Conservation (phyloP, 2,113 vertebrate genomes). For the Leucoraja erinaceus region DNA sequence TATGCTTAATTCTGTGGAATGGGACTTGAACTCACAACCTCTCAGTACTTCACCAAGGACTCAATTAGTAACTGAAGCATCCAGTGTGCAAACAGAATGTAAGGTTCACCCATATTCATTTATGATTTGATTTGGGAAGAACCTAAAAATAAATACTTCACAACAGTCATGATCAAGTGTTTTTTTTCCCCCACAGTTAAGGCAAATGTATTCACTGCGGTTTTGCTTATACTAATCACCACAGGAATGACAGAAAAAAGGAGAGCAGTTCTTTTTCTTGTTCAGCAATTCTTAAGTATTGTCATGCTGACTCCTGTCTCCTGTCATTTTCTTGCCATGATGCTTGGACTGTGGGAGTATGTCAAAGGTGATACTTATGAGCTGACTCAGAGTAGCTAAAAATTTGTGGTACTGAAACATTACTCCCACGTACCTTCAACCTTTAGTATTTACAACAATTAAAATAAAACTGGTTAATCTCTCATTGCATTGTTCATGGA, state of each 20-base stretch:
- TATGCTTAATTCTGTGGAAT: not conserved
- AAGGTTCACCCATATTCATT: not conserved
- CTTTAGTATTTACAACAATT: not conserved
- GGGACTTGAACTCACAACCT: not conserved
- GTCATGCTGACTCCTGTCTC: not conserved
- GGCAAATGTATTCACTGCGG: not conserved
- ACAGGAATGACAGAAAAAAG: not conserved
- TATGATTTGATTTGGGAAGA: not conserved
- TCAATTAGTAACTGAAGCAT: not conserved
- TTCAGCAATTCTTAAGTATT: not conserved
- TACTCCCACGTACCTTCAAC: slow-evolving; percentile 17
- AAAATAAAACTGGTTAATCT: not conserved
- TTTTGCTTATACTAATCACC: not conserved
- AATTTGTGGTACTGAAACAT: not conserved
- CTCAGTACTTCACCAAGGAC: not conserved
- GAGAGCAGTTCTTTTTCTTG: too few relatives aligned
- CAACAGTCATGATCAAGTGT: not conserved
- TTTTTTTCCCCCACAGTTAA: not conserved
- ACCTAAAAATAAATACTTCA: not conserved
- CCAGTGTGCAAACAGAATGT: not conserved
- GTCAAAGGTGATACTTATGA: not conserved
- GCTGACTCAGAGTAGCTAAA: slow-evolving; percentile 17
- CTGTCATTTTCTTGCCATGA: not conserved
- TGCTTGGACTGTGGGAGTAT: not conserved
- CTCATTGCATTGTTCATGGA: not conserved